Evolutionary conservation across 2,113 vertebrate genomes (phyloP), one percentile per base, ranked within the genome.

Genomic region (Elephantulus edwardii): DNA sequence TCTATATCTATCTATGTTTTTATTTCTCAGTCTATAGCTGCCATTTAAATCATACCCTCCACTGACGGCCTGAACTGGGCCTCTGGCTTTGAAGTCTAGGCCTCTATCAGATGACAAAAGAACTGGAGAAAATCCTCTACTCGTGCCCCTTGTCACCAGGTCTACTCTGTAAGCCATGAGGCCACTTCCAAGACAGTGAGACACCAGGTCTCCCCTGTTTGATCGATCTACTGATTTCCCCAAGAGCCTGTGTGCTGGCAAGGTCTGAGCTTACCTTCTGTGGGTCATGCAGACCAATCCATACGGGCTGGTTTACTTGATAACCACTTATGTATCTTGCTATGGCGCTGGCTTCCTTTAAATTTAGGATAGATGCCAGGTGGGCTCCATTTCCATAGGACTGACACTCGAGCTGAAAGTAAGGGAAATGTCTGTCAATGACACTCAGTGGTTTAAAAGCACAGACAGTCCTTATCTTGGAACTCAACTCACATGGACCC

Each of bases 281-380:
- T 0, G 4, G 8, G 2, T 93, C 92, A 6, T 5, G 93, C 72
- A 98, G 97, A 6, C 96, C 97, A 0, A 97, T 86, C 96, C 97
- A 97, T 9, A 97, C 88, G 0, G 96, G 42, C 77, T 90, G 92
- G 16, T 0, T 87, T 64, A 19, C 88, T 9, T 95, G 94, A 9
- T 89, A 96, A 86, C 72, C 50, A 6, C 1, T 0, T 70, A 96
- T 78, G 64, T 90, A 74, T 24, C 71, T 6, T 2, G 0, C 12
- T 66, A 96, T n/a, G 7, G n/a, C 14, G 1, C 0, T 2, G 2
- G 79, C 95, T 74, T 97, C 97, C 0, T 0, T 28, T 5, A 0
- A 0, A 0, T 70, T 84, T 74, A 95, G 92, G 40, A 97, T 35
- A 86, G 97, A 97, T 3, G 83, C 95, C 91, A 98, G 81, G 68